Percentiles rank a stretch among this genome's conserved stretches.
phyloP scores from a whole-genome alignment of 2,797 vertebrate genomes.

The Sparus aurata region DNA sequence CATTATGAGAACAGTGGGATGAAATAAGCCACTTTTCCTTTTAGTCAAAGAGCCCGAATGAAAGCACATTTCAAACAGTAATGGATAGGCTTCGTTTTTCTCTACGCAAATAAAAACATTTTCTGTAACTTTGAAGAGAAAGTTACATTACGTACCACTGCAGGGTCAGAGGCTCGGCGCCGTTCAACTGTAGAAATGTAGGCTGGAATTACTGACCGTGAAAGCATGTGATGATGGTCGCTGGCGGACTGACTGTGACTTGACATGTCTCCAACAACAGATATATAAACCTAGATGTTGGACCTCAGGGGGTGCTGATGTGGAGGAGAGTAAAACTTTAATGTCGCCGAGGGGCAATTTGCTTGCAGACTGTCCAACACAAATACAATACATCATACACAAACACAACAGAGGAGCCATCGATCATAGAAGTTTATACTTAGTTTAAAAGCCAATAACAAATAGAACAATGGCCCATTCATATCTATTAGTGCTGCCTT shows the following conservation, averaged over 20 bases:
- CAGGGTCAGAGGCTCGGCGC: background rate
- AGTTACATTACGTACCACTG: background rate
- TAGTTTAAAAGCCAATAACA: too few species aligned
- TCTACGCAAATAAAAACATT: background rate
- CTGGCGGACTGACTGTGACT: conserved; percentile 25
- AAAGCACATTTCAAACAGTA: conserved; percentile 1
- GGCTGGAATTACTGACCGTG: background rate
- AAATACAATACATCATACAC: too few species aligned
- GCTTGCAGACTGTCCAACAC: too few species aligned
- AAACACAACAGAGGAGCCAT: too few species aligned
- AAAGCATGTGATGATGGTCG: conserved; percentile 4
- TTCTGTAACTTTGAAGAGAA: background rate
- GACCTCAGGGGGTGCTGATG: too few species aligned
- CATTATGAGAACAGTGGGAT: background rate
- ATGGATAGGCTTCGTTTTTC: background rate
- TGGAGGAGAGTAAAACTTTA: too few species aligned
- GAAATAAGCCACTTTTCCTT: background rate
- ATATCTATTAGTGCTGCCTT: too few species aligned
- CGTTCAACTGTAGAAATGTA: conserved; percentile 2
- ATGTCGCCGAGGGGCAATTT: too few species aligned
- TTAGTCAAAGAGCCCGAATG: background rate
- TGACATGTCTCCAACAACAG: conserved; percentile 3
- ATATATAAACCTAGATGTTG: background rate
- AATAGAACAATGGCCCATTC: too few species aligned
- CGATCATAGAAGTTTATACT: too few species aligned